Evolutionary conservation across 2,113 vertebrate species (phyloP), one percentile per base, ranked within the genome.

Genomic region (Zootoca vivipara): DNA sequence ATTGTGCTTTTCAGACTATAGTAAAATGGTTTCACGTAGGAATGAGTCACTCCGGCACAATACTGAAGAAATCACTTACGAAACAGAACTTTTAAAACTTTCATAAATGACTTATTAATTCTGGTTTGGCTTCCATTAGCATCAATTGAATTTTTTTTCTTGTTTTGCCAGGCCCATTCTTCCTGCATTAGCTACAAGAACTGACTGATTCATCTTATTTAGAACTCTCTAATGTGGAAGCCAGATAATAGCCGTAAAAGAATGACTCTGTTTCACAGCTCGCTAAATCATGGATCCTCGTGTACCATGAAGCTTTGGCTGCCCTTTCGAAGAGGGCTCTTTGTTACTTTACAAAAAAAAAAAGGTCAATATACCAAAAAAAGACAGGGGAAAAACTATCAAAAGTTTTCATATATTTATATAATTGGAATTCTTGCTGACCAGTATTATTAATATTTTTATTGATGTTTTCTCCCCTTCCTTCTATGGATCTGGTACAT

Each of bases 161-260:
- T 78, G n/a, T 65, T 78, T 90, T 87, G 46, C 74, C 85, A 64
- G 58, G 42, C 65, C 73, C 38, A 72, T 85, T 89, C 78, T 91
- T 93, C 75, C 67, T 84, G 28, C 2, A 15, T 72, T 70, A 90
- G 18, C 35, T 87, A 93, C 72, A 88, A 88, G 78, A 52, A 85
- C n/a, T 24, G 85, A 85, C 67, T 77, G 40, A n/a, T 62, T 62
- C 86, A 82, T 87, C 84, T 82, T 86, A 85, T 86, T 90, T 86
- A 90, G 65, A 89, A 82, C 70, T 9, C 35, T 79, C 92, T 89
- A 87, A 65, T 85, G 81, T 72, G 33, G 79, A 93, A 91, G 42
- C 88, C 87, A 90, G 75, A 73, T 65, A 92, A 88, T 64, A 88
- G 85, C 58, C 93, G 91, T 89, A 75, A 86, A 85, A 85, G 82